These are phyloP conservation scores for Pseudomyrmex concolor DNA, from an alignment of 1,140 invertebrate species.

Conservation along the genomic window DNA sequence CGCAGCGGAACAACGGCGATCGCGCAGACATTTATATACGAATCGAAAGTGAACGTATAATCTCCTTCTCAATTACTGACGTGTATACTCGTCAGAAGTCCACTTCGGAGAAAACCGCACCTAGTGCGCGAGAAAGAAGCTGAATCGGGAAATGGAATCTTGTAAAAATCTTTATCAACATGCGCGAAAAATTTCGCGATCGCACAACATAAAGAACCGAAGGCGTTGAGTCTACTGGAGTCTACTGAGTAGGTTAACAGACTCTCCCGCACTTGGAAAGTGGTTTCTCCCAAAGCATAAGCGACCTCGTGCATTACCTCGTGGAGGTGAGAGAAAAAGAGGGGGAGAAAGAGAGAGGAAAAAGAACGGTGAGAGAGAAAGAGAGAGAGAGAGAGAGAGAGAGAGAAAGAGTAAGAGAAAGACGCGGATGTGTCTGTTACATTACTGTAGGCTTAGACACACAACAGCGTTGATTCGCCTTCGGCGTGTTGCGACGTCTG, in stretches of 20 bases:
- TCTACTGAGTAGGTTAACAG: slow-evolving; percentile 84
- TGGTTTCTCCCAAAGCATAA: slow-evolving; percentile 57
- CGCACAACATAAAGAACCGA: slow-evolving; percentile 39
- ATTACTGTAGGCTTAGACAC: no score
- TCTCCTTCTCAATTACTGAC: not conserved
- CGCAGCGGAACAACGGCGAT: not conserved
- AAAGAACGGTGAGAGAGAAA: slow-evolving; percentile 34
- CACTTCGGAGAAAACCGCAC: not conserved
- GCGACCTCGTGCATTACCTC: slow-evolving; percentile 33
- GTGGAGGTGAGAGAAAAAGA: slow-evolving; percentile 62
- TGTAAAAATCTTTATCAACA: not conserved
- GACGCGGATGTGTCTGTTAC: not conserved
- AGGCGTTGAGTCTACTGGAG: slow-evolving; percentile 70
- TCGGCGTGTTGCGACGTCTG: no score
- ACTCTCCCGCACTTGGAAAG: slow-evolving; percentile 72
- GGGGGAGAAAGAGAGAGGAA: slow-evolving; percentile 65
- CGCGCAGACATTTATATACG: not conserved
- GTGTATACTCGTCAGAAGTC: not conserved
- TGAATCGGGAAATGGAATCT: slow-evolving; percentile 35
- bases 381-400: not conserved
- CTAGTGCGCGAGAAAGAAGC: slow-evolving; percentile 63
- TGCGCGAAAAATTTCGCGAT: not conserved
- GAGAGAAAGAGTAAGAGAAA: slow-evolving; percentile 32
- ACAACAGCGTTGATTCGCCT: no score
- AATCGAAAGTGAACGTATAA: not conserved